Evolutionary conservation across 1,140 invertebrate genomes (phyloP), one percentile per base, ranked within the genome.

Genomic region (Aphelinus certus): DNA sequence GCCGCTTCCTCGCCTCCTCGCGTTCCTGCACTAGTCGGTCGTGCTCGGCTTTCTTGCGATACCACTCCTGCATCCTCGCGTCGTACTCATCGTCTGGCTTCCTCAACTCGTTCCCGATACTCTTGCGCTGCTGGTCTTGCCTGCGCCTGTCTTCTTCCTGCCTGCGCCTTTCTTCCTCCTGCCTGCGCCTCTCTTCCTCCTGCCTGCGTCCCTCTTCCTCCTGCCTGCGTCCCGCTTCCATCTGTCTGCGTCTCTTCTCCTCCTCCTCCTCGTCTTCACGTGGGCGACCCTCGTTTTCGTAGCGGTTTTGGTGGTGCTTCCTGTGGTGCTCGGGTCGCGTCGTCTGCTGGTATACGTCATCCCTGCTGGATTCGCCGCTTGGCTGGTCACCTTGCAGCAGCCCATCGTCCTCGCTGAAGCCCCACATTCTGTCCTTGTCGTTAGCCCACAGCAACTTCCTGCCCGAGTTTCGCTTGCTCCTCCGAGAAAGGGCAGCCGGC

Each of bases 401-500:
- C 4, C 51, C 51, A 9, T 53, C 51, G 51, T 53, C 9, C 51
- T 53, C 51, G 4, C 4, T 9, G 51, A 6, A 53, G 51, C 51
- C 51, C 51, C 51, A 53, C 51, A 9, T 26, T 6, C 55, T 4
- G 51, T 53, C 51, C 51, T 53, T 9, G 51, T 53, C 51, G 4
- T 9, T 9, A 5, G 43, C 3, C 65, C 75, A 73, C 3, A 64
- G 67, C 68, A 79, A 76, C 75, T 79, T 61, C 7, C 47, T 45
- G 26, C n/a, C 51, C 53, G 60, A 47, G 10, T 53, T 26, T 26
- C 45, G 61, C 42, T 71, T 60, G 4, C 42, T 57, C 42, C 57
- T 42, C 43, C 10, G n/a, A 0, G n/a, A 45, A 6, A 66, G 45
- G 4, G 2, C 5, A 9, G 43, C 43, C 9, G 26, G 26, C 26